Evolutionary conservation across 2,797 vertebrate genomes (phyloP).

Genomic region (Neosilurus hyrtlii): DNA sequence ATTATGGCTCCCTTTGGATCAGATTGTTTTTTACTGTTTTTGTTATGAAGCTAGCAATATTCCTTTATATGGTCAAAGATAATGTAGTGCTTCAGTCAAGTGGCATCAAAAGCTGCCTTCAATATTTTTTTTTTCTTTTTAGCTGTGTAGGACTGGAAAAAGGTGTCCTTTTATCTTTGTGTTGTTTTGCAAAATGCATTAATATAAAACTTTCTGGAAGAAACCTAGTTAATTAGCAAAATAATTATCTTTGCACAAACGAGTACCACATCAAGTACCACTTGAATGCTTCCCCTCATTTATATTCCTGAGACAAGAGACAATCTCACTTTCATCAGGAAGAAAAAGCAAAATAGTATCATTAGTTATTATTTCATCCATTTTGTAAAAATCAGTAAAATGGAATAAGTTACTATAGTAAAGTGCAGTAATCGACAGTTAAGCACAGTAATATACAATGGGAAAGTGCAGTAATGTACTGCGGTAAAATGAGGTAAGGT

Average conservation of each 20-base stretch:
- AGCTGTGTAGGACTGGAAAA: background rate
- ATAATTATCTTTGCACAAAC: conserved; percentile 1
- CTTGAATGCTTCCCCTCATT: background rate
- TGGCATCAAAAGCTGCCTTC: background rate
- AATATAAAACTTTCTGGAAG: background rate
- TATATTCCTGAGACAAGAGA: background rate
- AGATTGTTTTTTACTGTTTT: background rate
- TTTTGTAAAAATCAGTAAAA: background rate
- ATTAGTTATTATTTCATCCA: background rate
- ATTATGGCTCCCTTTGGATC: background rate
- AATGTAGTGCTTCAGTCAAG: background rate
- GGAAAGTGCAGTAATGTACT: background rate
- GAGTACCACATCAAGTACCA: background rate
- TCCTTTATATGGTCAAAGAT: background rate
- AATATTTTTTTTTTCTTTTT: background rate
- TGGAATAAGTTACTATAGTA: background rate
- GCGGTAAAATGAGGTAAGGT: background rate
- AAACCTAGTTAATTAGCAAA: conserved; percentile 10
- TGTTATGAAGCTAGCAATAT: background rate
- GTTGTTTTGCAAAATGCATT: conserved; percentile 9
- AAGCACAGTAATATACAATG: background rate
- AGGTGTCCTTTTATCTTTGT: background rate
- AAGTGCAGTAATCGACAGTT: background rate
- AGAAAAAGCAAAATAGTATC: background rate
- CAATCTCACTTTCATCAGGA: background rate